phyloP scores from a whole-genome alignment of 1,140 invertebrate genomes.

The Batillaria attramentaria region DNA sequence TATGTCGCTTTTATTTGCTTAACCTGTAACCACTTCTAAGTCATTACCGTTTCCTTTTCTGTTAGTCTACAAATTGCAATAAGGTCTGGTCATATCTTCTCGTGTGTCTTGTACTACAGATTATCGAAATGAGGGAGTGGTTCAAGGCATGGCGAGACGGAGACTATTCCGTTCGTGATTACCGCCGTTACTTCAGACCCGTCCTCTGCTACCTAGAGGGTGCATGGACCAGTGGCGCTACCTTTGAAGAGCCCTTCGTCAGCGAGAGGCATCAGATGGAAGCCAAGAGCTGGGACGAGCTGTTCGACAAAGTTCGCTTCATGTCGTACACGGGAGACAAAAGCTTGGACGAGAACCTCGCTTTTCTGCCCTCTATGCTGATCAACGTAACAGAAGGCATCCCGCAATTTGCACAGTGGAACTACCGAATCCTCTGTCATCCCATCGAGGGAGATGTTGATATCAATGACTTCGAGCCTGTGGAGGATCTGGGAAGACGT shows the following conservation, averaged over 20 bases:
- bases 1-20: no score
- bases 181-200: slow-evolving; percentile 62
- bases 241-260: slow-evolving; percentile 53
- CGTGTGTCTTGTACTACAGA: no score
- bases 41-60: no score
- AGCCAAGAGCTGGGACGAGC: slow-evolving; percentile 51
- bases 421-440: slow-evolving; percentile 63
- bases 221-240: slow-evolving; percentile 54
- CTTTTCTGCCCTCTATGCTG: slow-evolving; percentile 41
- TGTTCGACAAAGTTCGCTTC: no score
- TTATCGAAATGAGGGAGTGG: slow-evolving; percentile 60
- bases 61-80: no score
- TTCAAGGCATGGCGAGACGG: slow-evolving; percentile 61
- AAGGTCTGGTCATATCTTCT: no score
- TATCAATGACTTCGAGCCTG: slow-evolving; percentile 42
- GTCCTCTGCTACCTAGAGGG: slow-evolving; percentile 65
- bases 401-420: slow-evolving; percentile 58
- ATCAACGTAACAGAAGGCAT: slow-evolving; percentile 45
- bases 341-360: slow-evolving; percentile 50
- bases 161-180: slow-evolving; percentile 50
- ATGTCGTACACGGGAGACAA: slow-evolving; percentile 56
- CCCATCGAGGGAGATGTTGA: slow-evolving; percentile 45
- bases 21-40: no score
- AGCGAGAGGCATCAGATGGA: slow-evolving; percentile 58
- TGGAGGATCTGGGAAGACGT: slow-evolving; percentile 52